These are phyloP conservation scores for Nomada goodeniana DNA, from an alignment of 2,888 invertebrate genomes.

Conservation along the genomic window DNA sequence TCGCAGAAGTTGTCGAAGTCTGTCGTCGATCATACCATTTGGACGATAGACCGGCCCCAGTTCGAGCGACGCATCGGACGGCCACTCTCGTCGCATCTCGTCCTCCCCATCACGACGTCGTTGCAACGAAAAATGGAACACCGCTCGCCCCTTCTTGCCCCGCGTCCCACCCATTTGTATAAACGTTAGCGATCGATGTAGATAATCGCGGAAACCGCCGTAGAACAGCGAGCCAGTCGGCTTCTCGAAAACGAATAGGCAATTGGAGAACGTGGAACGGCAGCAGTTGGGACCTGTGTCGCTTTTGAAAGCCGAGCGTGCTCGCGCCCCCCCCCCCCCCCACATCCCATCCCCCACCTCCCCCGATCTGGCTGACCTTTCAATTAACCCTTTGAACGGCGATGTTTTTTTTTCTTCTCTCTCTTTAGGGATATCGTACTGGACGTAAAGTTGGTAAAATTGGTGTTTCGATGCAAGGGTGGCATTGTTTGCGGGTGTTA, in stretches of 20 bases:
- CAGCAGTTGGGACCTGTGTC: background rate
- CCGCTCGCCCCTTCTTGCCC: conserved; percentile 11
- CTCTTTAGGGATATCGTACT: background rate
- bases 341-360: background rate
- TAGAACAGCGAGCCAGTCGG: conserved; percentile 67
- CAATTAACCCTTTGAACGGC: conserved; percentile 30
- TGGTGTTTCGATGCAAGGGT: background rate
- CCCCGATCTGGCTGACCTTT: background rate
- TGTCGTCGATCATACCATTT: conserved; percentile 30
- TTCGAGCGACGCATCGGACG: conserved; percentile 37
- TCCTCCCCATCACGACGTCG: conserved; percentile 10
- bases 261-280: background rate
- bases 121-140: conserved; percentile 31
- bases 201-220: conserved; percentile 75
- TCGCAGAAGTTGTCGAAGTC: background rate
- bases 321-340: background rate
- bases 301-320: background rate
- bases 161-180: conserved; percentile 45
- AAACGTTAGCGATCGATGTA: conserved; percentile 78
- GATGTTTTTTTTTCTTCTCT: background rate
- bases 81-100: conserved; percentile 25
- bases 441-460: background rate
- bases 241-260: conserved; percentile 6
- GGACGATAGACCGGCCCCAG: conserved; percentile 54
- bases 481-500: background rate